Base-by-base conservation (phyloP, 2,888 invertebrate genomes). In the Phasia obesa region DNA sequence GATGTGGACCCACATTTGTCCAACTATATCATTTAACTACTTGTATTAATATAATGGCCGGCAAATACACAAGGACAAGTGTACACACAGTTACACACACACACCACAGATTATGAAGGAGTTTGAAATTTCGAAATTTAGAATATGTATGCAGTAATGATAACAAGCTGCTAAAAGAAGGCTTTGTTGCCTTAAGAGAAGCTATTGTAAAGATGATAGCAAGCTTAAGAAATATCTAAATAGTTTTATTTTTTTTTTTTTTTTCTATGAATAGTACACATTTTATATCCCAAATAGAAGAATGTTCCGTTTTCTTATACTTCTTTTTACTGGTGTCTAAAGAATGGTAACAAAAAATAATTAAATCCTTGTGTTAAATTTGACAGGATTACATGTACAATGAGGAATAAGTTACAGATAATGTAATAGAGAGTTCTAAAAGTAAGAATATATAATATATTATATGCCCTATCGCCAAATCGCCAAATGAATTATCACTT, bases 1-100 rank as follows among this genome's bases (percentile, higher is more conserved):
- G 70, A 70, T 51, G 53, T 81, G 74, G 59, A 60, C 76, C 60
- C 67, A 62, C 77, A 77, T 77, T 81, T 77, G 81, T 73, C 81
- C 81, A 57, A 62, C 65, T 38, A 73, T 80, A 65, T 69, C 60
- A 69, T 60, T 76, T 69, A 62, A 55, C 25, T 67, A 47, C 60
- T 60, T 69, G 67, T 51, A 9, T 44, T 55, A 49, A 38, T 42
- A 79, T 51, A 79, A 79, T 60, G 53, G 35, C 73, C 73, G 13
- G 67, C n/a, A 67, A 38, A n/a, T n/a, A 11, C 2, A 47, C 27
- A 7, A 4, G 25, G 2, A 25, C 19, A 49, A 38, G 3, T 9
- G 17, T 6, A 44, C 44, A 31, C 15, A 5, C 15, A 21, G 7
- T 17, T 4, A 55, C 17, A 7, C 23, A 35, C 3, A 38, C 4